A percentile compares a stretch with the other conserved stretches of the same genome.
These are phyloP conservation scores for Xiphophorus hellerii DNA, from an alignment of 2,113 vertebrate species.

Conservation along the genomic window DNA sequence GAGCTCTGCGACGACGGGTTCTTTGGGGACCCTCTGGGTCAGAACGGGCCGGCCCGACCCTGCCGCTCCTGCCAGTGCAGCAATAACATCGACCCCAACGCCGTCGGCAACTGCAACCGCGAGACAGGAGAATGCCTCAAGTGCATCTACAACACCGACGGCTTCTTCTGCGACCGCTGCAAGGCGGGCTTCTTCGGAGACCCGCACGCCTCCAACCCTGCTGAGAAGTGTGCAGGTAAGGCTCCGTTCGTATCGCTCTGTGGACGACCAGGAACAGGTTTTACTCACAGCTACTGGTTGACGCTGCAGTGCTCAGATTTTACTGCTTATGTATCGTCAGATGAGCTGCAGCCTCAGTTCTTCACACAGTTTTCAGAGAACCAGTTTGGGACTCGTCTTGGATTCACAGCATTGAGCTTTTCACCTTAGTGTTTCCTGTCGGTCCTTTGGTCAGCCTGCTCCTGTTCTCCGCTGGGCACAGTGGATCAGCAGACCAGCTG, in stretches of 20 bases:
- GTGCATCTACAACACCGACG: constrained; percentile 89
- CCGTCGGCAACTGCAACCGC: constrained; percentile 87
- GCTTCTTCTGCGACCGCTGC: constrained; percentile 91
- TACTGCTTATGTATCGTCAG: no score
- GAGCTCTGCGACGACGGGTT: constrained; percentile 96
- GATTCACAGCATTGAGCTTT: no score
- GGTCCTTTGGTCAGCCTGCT: constrained; percentile 81
- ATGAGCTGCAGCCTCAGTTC: no score
- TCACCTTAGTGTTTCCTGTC: not conserved
- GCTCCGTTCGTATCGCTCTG: not conserved
- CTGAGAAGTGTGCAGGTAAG: constrained; percentile 89
- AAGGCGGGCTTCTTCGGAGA: constrained; percentile 89
- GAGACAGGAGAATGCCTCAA: constrained; percentile 89
- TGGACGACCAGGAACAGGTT: no score
- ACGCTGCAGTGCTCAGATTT: no score
- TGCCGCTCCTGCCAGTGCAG: constrained; percentile 93
- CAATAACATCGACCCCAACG: constrained; percentile 92
- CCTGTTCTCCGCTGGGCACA: constrained; percentile 87
- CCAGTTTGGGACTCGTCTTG: no score
- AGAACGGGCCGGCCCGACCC: constrained; percentile 73
- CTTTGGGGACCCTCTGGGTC: constrained; percentile 91
- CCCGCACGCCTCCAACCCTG: constrained; percentile 79
- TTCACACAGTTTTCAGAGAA: no score
- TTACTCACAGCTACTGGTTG: no score
- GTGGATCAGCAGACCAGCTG: constrained; percentile 82